Base-by-base conservation (phyloP, 2,113 vertebrate species). In the Istiophorus platypterus region DNA sequence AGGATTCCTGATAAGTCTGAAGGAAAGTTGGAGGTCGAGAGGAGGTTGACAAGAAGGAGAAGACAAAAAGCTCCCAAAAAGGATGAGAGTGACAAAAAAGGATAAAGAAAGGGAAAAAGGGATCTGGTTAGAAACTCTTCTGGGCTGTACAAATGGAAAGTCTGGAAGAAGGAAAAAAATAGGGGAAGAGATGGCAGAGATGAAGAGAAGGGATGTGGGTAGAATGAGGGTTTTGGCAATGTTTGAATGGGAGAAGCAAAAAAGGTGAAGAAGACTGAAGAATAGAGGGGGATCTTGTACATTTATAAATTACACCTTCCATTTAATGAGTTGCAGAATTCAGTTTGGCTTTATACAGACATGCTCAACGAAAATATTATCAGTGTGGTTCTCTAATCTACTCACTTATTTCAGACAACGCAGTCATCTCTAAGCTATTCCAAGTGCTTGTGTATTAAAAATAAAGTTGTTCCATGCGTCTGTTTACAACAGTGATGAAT, bases 401-500 rank as follows among this genome's bases (percentile, higher is more conserved):
- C 62, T 26, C n/a, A 15, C 39, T 26, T 14, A 10, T 64, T 64
- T 15, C 10, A 22, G 59, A 39, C 22, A 26, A 64, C 12, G 26
- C 56, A 79, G 41, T 41, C 37, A 51, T 1, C 20, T 24, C 14
- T 26, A 2, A 29, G 17, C 41, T 18, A 51, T 22, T 62, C 10
- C 26, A 51, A 57, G 42, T 7, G 17, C 2, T 9, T 57, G 17
- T 34, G 18, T 31, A 42, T 51, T 72, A 29, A 20, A 57, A 72
- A 64, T 63, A 47, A 65, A 73, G 11, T 7, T 64, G 58, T 22
- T 54, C 31, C 49, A 52, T 22, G 12, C 22, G 66, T 45, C 29
- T 31, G 57, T 85, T 86, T 42, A 82, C 63, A 31, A 6, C 49
- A 31, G 64, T 18, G 26, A 62, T 73, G 62, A 81, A 37, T 57